Base-by-base conservation (phyloP, 1,140 invertebrate genomes). In the Drosophila sp. region DNA sequence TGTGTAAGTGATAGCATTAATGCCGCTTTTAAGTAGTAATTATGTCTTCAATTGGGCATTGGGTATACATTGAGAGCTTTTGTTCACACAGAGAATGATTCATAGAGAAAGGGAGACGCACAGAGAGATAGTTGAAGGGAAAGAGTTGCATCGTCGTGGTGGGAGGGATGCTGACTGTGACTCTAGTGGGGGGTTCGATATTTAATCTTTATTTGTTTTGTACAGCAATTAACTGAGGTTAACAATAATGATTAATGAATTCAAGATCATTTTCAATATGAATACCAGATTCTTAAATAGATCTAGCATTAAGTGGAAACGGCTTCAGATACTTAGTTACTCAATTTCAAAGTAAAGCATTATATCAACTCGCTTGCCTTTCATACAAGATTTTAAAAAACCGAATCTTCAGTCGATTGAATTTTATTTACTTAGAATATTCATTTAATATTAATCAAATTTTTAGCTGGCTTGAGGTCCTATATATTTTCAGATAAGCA, bases 1-100 rank as follows among this genome's bases (percentile, higher is more conserved):
- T 87, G 83, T 87, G 83, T 87, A 87, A 87, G 83, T 87, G 83
- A 87, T 87, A 87, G 84, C 80, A 76, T 87, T 89, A 87, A 87
- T 87, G 83, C 83, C 65, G 84, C 79, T 73, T 81, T 87, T 87
- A 87, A 87, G 83, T 87, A 87, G 83, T 87, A 87, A 87, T 87
- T 87, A 89, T 86, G 78, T 69, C 84, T 77, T 83, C 83, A 87
- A 87, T 87, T 89, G 83, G 84, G 79, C 76, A 82, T 76, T 73
- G 83, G 41, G 27, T 25, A 8, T 30, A 76, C 47, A 66, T 38
- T 6, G 63, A 32, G 11, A 55, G 40, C 64, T 73, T 76, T 76
- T 76, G 73, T 76, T 76, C 57, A 29, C n/a, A 47, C 7, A 33
- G 40, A 32, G 40, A 62, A 58, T 58, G 33, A 29, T 25, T 8